Percentiles rank a stretch among this genome's conserved stretches.
Conservation (phyloP, 2,113 vertebrate genomes). For the human (Homo sapiens) region DNA sequence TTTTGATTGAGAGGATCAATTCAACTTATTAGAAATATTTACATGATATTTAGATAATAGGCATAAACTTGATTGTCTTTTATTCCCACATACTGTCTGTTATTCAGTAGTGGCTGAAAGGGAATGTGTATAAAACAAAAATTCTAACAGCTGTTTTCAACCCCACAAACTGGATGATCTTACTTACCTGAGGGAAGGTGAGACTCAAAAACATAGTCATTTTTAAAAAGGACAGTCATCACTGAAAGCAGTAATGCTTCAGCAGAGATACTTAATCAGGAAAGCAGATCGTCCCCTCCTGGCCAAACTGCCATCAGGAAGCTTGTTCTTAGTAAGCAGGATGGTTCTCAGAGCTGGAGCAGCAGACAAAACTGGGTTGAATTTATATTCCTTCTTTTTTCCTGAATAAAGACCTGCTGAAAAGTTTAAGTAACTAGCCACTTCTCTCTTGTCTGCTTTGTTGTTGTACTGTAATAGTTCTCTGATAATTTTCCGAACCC, state of each 20-base stretch:
- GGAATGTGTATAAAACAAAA: not conserved
- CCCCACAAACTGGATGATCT: not conserved
- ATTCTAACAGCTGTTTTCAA: not conserved
- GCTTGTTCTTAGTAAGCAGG: not conserved
- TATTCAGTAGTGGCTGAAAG: not conserved
- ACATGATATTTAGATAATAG: not conserved
- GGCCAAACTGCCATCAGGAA: not conserved
- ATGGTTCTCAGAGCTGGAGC: not conserved
- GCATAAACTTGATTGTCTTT: not conserved
- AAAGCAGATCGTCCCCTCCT: not conserved
- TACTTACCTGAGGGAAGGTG: not conserved
- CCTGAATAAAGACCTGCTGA: not conserved
- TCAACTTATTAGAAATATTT: slow-evolving; percentile 32
- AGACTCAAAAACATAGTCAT: not conserved
- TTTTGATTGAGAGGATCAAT: slow-evolving; percentile 6
- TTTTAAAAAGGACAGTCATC: not conserved
- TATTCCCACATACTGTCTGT: not conserved
- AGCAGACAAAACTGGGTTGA: not conserved
- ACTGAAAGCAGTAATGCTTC: not conserved
- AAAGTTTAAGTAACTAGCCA: not conserved
- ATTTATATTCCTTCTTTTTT: not conserved
- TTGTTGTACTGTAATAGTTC: not conserved
- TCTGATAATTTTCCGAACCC: slow-evolving; percentile 4
- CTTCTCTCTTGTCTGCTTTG: not conserved
- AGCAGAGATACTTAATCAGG: not conserved